phyloP scores from a whole-genome alignment of 2,113 vertebrate genomes.

The Oncorhynchus masou region DNA sequence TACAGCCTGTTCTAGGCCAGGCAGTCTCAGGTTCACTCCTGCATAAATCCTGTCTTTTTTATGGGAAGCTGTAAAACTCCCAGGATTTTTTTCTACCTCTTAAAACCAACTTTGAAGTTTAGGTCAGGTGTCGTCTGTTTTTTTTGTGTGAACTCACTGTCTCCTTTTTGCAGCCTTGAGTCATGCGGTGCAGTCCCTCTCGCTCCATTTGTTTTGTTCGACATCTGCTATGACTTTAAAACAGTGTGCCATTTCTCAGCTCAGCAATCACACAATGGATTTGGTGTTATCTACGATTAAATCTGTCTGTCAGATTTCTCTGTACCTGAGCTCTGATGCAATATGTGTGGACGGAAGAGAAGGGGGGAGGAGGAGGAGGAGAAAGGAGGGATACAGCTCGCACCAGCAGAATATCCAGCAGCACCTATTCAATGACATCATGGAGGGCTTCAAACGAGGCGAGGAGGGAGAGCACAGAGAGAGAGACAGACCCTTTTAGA shows the following conservation, averaged over 20 bases:
- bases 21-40: constrained; percentile 68
- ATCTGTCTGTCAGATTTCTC: constrained; percentile 60
- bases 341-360: constrained; percentile 25
- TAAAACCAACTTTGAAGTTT: constrained; percentile 73
- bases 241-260: constrained; percentile 35
- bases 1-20: constrained; percentile 64
- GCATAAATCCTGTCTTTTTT: constrained; percentile 74
- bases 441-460: constrained; percentile 71
- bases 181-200: constrained; percentile 41
- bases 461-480: constrained; percentile 68
- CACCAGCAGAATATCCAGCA: constrained; percentile 61
- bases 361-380: constrained; percentile 20
- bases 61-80: constrained; percentile 74
- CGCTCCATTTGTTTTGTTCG: constrained; percentile 29
- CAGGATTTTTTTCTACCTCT: constrained; percentile 54
- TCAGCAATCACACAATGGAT: constrained; percentile 55
- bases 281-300: constrained; percentile 70
- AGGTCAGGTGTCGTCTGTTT: constrained; percentile 68
- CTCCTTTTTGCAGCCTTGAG: constrained; percentile 60
- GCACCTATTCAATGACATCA: constrained; percentile 79
- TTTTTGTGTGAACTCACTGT: constrained; percentile 35
- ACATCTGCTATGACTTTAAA: constrained; percentile 68
- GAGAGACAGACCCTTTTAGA: constrained; percentile 72
- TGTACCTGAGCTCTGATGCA: constrained; percentile 60
- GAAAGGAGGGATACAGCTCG: constrained; percentile 30